A percentile compares a stretch with the other conserved stretches of the same genome.
Evolutionary conservation across 2,888 invertebrate species (phyloP).

Genomic region (Sepioteuthis lessoniana): DNA sequence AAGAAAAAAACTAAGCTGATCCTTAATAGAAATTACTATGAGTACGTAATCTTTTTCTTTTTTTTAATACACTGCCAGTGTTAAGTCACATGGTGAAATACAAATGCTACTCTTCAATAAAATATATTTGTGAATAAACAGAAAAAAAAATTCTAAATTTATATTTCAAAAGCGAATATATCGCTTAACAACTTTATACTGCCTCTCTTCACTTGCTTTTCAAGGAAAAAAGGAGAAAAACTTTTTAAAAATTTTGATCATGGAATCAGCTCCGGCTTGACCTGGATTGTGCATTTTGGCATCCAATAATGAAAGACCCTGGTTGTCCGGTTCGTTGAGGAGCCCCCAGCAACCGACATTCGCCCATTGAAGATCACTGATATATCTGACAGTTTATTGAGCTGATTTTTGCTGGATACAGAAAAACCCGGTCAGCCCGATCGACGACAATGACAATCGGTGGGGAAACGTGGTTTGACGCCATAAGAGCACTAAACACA

Average conservation of each 20-base stretch:
- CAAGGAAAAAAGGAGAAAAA: neutral
- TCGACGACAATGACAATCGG: neutral
- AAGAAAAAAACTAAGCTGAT: too few relatives aligned
- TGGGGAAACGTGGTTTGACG: neutral
- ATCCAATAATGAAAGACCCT: neutral
- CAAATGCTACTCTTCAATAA: too few relatives aligned
- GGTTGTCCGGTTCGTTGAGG: neutral
- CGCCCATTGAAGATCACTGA: slow-evolving; percentile 21
- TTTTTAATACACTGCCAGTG: too few relatives aligned
- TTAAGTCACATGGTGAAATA: too few relatives aligned
- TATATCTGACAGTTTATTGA: slow-evolving; percentile 23
- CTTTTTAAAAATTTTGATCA: neutral
- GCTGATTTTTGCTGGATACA: neutral
- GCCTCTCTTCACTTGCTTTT: too few relatives aligned
- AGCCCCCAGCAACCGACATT: slow-evolving; percentile 33
- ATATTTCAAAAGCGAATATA: too few relatives aligned
- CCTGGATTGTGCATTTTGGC: neutral
- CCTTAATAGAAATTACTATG: too few relatives aligned
- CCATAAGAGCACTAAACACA: neutral
- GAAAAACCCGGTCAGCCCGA: neutral
- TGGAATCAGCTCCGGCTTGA: neutral
- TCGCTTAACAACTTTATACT: too few relatives aligned
- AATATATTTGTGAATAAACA: too few relatives aligned
- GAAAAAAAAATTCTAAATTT: too few relatives aligned
- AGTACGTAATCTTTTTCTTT: too few relatives aligned